Percentiles rank a stretch among this genome's conserved stretches.
Conservation (phyloP, 2,888 invertebrate genomes). For the Dasypolia templi region DNA sequence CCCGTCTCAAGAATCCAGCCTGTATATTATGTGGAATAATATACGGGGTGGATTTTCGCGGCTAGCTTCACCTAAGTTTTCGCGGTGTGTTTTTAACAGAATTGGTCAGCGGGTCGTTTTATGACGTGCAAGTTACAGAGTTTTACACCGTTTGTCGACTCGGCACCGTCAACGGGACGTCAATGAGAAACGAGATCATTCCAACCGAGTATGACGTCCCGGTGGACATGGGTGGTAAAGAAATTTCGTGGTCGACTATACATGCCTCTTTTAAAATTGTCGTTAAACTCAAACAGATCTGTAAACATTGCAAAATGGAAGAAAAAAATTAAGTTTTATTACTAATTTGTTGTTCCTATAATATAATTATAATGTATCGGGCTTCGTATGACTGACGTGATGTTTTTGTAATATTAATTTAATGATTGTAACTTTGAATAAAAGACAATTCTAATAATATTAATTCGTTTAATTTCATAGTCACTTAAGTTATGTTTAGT, state of each 20-base stretch:
- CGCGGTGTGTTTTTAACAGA: background rate
- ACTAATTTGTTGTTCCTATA: constrained; percentile 26
- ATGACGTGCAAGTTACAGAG: background rate
- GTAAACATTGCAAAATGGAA: background rate
- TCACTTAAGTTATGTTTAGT: background rate
- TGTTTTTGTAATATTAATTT: constrained; percentile 63
- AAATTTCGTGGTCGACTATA: background rate
- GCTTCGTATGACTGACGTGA: constrained; percentile 44
- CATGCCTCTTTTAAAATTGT: background rate
- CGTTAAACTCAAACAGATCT: background rate
- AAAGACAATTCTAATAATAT: constrained; percentile 66
- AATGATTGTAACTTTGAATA: constrained; percentile 70
- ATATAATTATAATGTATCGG: constrained; percentile 18
- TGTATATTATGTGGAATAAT: too few relatives aligned
- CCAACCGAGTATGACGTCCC: background rate
- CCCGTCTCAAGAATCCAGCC: too few relatives aligned
- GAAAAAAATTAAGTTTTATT: background rate
- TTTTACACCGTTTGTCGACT: background rate
- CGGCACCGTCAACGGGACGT: background rate
- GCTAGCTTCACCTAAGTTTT: background rate
- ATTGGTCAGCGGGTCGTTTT: too few relatives aligned
- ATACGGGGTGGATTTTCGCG: too few relatives aligned
- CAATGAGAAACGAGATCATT: background rate
- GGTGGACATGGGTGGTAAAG: background rate
- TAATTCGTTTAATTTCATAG: constrained; percentile 49